Evolutionary conservation across 1,140 invertebrate species (phyloP), one percentile per base, ranked within the genome.

Genomic region (Amyelois transitella): DNA sequence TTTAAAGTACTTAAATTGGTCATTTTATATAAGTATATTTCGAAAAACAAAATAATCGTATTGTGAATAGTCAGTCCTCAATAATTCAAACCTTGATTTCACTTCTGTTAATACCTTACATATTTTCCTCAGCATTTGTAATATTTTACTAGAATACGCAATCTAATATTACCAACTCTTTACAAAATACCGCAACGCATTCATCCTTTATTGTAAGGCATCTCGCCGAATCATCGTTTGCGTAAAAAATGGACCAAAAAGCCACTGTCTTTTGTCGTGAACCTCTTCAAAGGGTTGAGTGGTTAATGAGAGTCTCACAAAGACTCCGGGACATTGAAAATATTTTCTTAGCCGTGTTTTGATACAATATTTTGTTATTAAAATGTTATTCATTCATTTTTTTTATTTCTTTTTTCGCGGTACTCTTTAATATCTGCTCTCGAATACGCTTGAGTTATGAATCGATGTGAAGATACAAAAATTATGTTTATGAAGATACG

Each of bases 221-320:
- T 14, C 32, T 38, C 32, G 17, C 6, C 32, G 32, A 38, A 8
- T 38, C 32, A 38, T 38, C 1, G 17, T 38, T 38, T 14, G 32
- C 32, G n/a, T 14, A 38, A 38, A 38, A 38, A 38, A 47, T 54
- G 51, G 58, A 55, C 38, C 47, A 60, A 55, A 66, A 68, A 66
- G 63, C 63, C 61, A 66, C 63, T 60, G 68, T 66, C 67, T 64
- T 69, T 73, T 69, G 62, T 69, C 17, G 28, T 62, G 55, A 52
- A 49, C 50, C 20, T 22, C 20, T 18, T 63, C 44, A 58, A 63
- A 63, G 60, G 60, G 56, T 53, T 47, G 45, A 63, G 61, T 48
- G 51, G 53, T 55, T 63, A 58, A 53, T 53, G 51, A 45, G 51
- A 18, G 6, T 14, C 5, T 19, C 2, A 53, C 51, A 53, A 53